These are phyloP conservation scores for Lepidocyrtinus sp. DNA, from an alignment of 2,888 invertebrate genomes.

Conservation along the genomic window DNA sequence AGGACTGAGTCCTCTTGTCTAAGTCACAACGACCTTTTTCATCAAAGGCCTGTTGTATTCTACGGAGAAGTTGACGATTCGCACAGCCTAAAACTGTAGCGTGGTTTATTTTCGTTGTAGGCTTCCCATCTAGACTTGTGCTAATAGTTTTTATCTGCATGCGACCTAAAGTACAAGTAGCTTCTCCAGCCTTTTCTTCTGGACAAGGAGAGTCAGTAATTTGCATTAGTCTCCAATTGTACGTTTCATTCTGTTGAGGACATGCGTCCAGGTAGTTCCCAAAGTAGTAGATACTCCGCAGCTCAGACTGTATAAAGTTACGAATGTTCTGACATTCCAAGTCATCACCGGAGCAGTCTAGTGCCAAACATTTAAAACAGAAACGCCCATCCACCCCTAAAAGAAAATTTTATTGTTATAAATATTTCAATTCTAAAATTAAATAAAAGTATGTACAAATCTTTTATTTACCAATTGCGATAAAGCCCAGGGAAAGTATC, in stretches of 20 bases:
- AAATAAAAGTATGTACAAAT: no score
- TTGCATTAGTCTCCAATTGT: slow-evolving; percentile 55
- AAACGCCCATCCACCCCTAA: slow-evolving; percentile 46
- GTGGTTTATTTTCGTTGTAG: slow-evolving; percentile 32
- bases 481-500: no score
- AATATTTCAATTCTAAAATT: no score
- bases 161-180: slow-evolving; percentile 64
- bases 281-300: slow-evolving; percentile 57
- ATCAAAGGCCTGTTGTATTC: slow-evolving; percentile 38
- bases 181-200: slow-evolving; percentile 33
- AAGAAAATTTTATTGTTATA: not conserved
- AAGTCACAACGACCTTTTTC: slow-evolving; percentile 40
- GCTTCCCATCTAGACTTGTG: not conserved
- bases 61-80: slow-evolving; percentile 42
- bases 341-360: slow-evolving; percentile 58
- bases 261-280: slow-evolving; percentile 58
- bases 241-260: slow-evolving; percentile 51
- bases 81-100: slow-evolving; percentile 68
- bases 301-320: slow-evolving; percentile 36
- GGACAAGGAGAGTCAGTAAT: slow-evolving; percentile 39
- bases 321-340: slow-evolving; percentile 45
- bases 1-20: not conserved
- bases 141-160: slow-evolving; percentile 55
- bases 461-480: no score
- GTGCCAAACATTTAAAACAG: slow-evolving; percentile 62